These are phyloP conservation scores for Scrobipalpa costella DNA, from an alignment of 2,888 invertebrate species.

Conservation along the genomic window DNA sequence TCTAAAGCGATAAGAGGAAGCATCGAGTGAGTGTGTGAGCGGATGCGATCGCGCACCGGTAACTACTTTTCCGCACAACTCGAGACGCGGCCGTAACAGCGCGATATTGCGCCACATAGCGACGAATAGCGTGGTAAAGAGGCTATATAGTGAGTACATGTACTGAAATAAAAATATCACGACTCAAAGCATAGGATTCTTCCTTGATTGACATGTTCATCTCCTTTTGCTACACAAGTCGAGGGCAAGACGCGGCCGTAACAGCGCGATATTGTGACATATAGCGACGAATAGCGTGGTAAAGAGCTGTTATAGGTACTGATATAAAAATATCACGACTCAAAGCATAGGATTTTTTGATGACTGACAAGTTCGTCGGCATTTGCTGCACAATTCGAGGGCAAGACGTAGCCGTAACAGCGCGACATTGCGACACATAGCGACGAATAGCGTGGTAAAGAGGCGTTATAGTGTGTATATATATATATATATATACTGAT, in stretches of 20 bases:
- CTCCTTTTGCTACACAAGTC: no score
- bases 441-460: conserved; percentile 47
- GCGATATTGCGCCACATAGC: conserved; percentile 48
- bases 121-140: conserved; percentile 47
- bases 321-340: conserved; percentile 5
- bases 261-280: conserved; percentile 45
- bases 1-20: conserved; percentile 33
- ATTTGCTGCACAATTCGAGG: no score
- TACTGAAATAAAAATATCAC: conserved; percentile 7
- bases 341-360: not conserved
- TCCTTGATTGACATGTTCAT: no score
- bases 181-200: not conserved
- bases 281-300: conserved; percentile 49
- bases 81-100: conserved; percentile 42
- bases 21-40: conserved; percentile 56
- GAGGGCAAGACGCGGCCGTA: conserved; percentile 44
- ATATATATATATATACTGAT: no score
- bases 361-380: no score
- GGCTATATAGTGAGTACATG: conserved; percentile 33
- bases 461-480: conserved; percentile 33
- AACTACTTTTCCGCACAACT: conserved; percentile 73
- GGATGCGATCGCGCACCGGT: conserved; percentile 75
- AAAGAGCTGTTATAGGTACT: conserved; percentile 35
- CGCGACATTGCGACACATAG: conserved; percentile 47
- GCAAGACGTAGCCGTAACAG: conserved; percentile 43